These are phyloP conservation scores for Balaenoptera acutorostrata DNA, from an alignment of 2,113 vertebrate species.

Conservation along the genomic window DNA sequence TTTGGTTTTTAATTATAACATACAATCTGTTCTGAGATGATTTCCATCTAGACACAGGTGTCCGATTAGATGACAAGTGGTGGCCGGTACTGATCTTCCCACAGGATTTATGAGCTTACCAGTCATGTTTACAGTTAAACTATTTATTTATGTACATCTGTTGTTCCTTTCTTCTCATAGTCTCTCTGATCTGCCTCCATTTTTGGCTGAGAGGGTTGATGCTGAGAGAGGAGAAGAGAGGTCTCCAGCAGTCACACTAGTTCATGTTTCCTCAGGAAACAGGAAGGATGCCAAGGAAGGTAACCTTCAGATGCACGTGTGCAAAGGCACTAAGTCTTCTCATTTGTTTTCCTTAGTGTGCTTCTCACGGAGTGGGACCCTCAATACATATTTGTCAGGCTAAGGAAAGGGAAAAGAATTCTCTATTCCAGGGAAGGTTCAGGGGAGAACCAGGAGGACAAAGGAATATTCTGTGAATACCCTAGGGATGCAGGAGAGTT, in stretches of 20 bases:
- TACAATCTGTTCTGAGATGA: constrained; percentile 55
- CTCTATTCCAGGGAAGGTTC: background rate
- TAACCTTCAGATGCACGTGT: background rate
- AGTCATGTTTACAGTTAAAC: background rate
- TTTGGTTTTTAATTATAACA: constrained; percentile 47
- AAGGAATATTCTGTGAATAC: background rate
- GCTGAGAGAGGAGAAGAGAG: background rate
- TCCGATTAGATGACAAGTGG: constrained; percentile 38
- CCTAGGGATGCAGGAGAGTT: background rate
- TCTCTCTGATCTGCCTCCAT: background rate
- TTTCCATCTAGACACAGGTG: constrained; percentile 42
- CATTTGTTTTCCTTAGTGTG: background rate
- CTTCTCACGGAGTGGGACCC: background rate
- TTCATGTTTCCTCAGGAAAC: background rate
- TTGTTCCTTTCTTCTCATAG: background rate
- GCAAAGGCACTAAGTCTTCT: background rate
- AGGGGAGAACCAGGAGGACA: background rate
- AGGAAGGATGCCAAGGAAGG: background rate
- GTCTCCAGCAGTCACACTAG: background rate
- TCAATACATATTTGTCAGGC: too few species aligned
- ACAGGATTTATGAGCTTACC: background rate
- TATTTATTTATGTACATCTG: background rate
- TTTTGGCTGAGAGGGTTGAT: background rate
- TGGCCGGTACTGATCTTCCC: background rate
- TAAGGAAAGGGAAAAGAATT: background rate